Percentiles rank a stretch among this genome's conserved stretches.
These are phyloP conservation scores for Cavia porcellus DNA, from an alignment of 2,113 vertebrate species.

Conservation along the genomic window DNA sequence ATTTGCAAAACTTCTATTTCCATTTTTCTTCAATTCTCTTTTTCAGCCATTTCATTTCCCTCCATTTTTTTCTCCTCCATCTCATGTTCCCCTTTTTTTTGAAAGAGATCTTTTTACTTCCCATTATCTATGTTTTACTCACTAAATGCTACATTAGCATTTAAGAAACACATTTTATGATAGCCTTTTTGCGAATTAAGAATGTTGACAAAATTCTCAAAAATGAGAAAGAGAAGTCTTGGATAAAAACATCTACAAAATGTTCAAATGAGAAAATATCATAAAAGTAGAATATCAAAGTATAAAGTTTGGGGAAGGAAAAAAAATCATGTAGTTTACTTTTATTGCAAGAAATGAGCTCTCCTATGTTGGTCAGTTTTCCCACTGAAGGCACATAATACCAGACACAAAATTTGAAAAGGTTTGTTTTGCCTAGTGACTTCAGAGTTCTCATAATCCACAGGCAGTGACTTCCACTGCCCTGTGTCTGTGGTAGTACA, in stretches of 20 bases:
- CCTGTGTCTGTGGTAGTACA: too few species aligned
- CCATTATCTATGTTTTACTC: neutral
- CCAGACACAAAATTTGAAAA: neutral
- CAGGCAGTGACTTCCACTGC: neutral
- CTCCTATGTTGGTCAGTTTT: neutral
- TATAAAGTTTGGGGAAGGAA: neutral
- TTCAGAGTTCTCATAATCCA: neutral
- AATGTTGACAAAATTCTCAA: constrained; percentile 59
- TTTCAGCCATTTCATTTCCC: neutral
- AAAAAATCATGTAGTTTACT: neutral
- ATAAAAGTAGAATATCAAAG: neutral
- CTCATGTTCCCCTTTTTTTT: neutral
- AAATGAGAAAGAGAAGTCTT: neutral
- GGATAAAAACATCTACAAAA: neutral
- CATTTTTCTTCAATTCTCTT: neutral
- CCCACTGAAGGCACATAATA: neutral
- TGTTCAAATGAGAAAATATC: neutral
- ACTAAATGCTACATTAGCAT: constrained; percentile 16
- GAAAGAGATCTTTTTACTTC: neutral
- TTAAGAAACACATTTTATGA: constrained; percentile 46
- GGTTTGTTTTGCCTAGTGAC: neutral
- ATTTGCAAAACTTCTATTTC: neutral
- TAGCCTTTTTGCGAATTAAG: constrained; percentile 61
- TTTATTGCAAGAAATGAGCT: neutral
- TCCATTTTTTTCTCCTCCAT: neutral